These are phyloP conservation scores for Lasioglossum oenotherae DNA, from an alignment of 2,888 invertebrate species.

Conservation along the genomic window DNA sequence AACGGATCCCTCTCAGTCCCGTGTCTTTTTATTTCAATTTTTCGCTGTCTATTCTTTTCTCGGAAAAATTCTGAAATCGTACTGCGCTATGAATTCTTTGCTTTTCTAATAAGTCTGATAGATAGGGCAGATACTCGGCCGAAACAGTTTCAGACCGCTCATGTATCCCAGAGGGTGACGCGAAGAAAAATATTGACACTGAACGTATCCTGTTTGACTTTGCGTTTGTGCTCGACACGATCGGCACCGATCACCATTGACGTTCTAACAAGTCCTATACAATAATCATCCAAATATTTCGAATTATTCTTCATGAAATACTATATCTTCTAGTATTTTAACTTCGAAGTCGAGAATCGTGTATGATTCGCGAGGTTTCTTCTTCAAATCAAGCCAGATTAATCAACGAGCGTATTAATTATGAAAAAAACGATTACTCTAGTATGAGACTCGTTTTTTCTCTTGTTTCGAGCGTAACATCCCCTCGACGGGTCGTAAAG, in stretches of 20 bases:
- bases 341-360: background rate
- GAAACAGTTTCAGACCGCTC: conserved; percentile 36
- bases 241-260: conserved; percentile 1
- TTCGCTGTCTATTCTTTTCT: background rate
- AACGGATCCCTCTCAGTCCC: background rate
- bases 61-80: conserved; percentile 22
- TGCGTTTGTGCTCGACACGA: conserved; percentile 18
- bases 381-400: background rate
- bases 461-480: background rate
- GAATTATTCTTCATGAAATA: background rate
- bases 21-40: background rate
- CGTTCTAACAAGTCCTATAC: conserved; percentile 3
- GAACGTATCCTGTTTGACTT: conserved; percentile 21
- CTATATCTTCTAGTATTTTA: background rate
- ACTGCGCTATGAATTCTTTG: conserved; percentile 10
- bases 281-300: background rate
- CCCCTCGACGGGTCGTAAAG: background rate
- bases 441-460: background rate
- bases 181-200: conserved; percentile 54
- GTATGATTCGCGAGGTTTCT: background rate
- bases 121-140: conserved; percentile 21
- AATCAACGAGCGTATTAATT: background rate
- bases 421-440: background rate
- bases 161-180: conserved; percentile 26
- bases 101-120: background rate